Conservation (phyloP, 1,140 invertebrate species). For the Leguminivora glycinivorella region DNA sequence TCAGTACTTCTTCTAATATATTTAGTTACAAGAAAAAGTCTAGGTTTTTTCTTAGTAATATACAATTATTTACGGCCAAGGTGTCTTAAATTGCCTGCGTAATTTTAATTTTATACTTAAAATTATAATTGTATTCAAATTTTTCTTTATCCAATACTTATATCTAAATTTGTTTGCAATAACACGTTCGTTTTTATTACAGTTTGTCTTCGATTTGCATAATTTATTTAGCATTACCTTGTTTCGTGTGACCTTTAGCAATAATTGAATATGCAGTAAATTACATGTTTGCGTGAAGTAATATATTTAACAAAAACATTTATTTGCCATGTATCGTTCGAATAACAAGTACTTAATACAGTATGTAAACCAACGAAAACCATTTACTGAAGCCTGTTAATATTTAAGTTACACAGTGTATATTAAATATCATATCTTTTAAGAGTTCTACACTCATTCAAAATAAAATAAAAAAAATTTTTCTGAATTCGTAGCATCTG, state of each 20-base stretch:
- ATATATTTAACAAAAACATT: background rate
- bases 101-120: background rate
- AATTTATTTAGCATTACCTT: conserved; percentile 17
- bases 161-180: conserved; percentile 17
- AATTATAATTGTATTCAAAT: conserved; percentile 25
- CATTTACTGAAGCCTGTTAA: too few species aligned
- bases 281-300: background rate
- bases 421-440: too few species aligned
- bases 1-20: too few species aligned
- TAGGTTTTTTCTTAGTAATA: background rate
- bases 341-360: too few species aligned
- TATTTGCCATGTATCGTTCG: background rate
- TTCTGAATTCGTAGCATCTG: conserved; percentile 48
- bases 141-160: background rate
- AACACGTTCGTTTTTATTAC: conserved; percentile 11
- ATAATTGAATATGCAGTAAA: conserved; percentile 1
- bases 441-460: too few species aligned
- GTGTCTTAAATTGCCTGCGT: background rate
- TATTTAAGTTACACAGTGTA: too few species aligned
- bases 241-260: conserved; percentile 15
- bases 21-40: background rate
- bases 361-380: background rate
- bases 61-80: background rate
- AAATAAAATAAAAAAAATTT: too few species aligned
- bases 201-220: conserved; percentile 9